A percentile compares a stretch with the other conserved stretches of the same genome.
These are phyloP conservation scores for Eristalis tenax DNA, from an alignment of 2,888 invertebrate genomes.

Conservation along the genomic window DNA sequence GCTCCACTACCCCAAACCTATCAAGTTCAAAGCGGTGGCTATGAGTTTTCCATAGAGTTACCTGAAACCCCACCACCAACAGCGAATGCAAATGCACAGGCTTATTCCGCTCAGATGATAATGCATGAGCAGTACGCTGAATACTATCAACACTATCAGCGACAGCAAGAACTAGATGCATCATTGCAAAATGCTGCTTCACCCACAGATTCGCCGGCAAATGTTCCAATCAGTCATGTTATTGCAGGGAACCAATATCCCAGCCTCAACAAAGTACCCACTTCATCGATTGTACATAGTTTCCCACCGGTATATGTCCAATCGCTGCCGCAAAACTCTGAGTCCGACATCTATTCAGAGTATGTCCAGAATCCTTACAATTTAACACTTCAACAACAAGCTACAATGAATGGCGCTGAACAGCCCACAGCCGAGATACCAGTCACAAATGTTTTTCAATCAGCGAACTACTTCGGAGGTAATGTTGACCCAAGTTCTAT, in stretches of 20 bases:
- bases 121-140: slow-evolving; percentile 59
- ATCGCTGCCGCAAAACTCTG: slow-evolving; percentile 71
- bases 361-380: slow-evolving; percentile 81
- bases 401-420: slow-evolving; percentile 6
- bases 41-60: slow-evolving; percentile 79
- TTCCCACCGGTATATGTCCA: slow-evolving; percentile 77
- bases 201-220: slow-evolving; percentile 65
- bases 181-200: slow-evolving; percentile 32
- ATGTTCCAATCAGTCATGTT: slow-evolving; percentile 78
- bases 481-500: slow-evolving; percentile 82
- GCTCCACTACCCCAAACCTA: slow-evolving; percentile 13
- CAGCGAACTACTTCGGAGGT: slow-evolving; percentile 85
- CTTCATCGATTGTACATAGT: slow-evolving; percentile 79
- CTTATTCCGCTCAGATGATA: slow-evolving; percentile 63
- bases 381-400: slow-evolving; percentile 79
- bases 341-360: slow-evolving; percentile 79
- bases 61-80: slow-evolving; percentile 76
- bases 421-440: slow-evolving; percentile 36
- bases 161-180: slow-evolving; percentile 49
- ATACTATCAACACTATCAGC: slow-evolving; percentile 62
- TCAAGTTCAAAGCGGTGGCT: slow-evolving; percentile 60
- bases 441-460: slow-evolving; percentile 75
- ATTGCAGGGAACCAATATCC: slow-evolving; percentile 78
- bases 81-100: slow-evolving; percentile 27
- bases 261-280: slow-evolving; percentile 77